phyloP scores from a whole-genome alignment of 2,113 vertebrate genomes.

The Rhinoderma darwinii region DNA sequence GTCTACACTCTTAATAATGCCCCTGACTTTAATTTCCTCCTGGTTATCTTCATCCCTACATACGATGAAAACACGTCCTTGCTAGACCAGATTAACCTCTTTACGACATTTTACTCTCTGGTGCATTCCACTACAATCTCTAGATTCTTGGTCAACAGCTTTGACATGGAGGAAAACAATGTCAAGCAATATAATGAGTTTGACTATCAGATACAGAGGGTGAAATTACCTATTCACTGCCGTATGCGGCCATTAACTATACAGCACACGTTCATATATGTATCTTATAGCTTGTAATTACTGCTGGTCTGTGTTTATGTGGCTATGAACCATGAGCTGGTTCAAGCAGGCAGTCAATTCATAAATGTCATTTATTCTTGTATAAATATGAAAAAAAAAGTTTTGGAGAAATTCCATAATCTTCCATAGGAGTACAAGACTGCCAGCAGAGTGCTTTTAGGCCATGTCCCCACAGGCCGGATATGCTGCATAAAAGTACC shows the following conservation, averaged over 20 bases:
- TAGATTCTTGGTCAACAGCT: neutral
- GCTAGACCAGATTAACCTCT: conserved; percentile 25
- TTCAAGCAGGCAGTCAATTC: too few relatives aligned
- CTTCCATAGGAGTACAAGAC: too few relatives aligned
- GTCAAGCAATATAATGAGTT: neutral
- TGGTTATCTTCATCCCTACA: neutral
- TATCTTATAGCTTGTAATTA: neutral
- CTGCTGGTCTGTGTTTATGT: neutral
- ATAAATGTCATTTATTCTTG: too few relatives aligned
- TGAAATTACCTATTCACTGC: neutral
- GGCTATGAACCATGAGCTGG: neutral
- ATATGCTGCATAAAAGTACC: too few relatives aligned
- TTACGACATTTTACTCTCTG: neutral
- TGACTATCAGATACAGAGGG: neutral
- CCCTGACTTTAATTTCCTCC: conserved; percentile 7
- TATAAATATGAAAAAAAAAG: too few relatives aligned
- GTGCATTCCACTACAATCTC: neutral
- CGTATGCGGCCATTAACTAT: neutral
- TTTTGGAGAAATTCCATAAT: too few relatives aligned
- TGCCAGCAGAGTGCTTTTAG: too few relatives aligned
- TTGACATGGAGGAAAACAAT: neutral
- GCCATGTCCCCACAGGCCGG: too few relatives aligned
- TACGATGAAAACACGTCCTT: neutral
- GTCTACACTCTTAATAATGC: neutral
- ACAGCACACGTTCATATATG: neutral